A percentile compares a stretch with the other conserved stretches of the same genome.
Conservation (phyloP, 2,888 invertebrate genomes). For the Halictus ligatus region DNA sequence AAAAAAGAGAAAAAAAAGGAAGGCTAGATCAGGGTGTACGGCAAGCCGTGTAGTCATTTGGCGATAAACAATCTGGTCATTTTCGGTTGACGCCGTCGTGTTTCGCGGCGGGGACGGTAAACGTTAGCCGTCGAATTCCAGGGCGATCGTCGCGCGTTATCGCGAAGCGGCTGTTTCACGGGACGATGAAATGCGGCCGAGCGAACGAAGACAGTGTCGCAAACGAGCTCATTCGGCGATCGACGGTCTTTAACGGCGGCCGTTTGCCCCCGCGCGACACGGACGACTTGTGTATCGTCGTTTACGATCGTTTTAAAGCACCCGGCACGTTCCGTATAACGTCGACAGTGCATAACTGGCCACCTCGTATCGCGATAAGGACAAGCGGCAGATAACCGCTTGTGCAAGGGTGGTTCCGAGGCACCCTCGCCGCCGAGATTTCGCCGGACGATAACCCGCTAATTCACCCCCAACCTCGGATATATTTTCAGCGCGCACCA, state of each 20-base stretch:
- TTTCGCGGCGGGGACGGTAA: slow-evolving; percentile 3
- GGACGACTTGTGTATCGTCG: slow-evolving; percentile 45
- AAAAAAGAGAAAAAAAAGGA: background rate
- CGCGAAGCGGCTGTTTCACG: slow-evolving; percentile 6
- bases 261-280: slow-evolving; percentile 47
- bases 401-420: slow-evolving; percentile 49
- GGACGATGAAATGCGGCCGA: slow-evolving; percentile 8
- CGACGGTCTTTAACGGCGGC: slow-evolving; percentile 55
- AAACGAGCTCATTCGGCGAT: slow-evolving; percentile 51
- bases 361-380: slow-evolving; percentile 65
- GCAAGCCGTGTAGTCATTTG: background rate
- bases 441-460: slow-evolving; percentile 44
- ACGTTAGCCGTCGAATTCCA: slow-evolving; percentile 17
- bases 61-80: background rate
- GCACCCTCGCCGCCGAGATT: slow-evolving; percentile 55
- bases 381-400: slow-evolving; percentile 55
- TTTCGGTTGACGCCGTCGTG: background rate
- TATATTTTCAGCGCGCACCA: slow-evolving; percentile 46
- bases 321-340: slow-evolving; percentile 45
- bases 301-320: slow-evolving; percentile 63
- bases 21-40: background rate
- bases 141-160: slow-evolving; percentile 22
- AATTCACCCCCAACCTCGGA: slow-evolving; percentile 50
- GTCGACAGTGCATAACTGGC: slow-evolving; percentile 62
- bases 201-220: slow-evolving; percentile 27